These are phyloP conservation scores for Silurus glanis DNA, from an alignment of 2,113 vertebrate species.

Conservation along the genomic window DNA sequence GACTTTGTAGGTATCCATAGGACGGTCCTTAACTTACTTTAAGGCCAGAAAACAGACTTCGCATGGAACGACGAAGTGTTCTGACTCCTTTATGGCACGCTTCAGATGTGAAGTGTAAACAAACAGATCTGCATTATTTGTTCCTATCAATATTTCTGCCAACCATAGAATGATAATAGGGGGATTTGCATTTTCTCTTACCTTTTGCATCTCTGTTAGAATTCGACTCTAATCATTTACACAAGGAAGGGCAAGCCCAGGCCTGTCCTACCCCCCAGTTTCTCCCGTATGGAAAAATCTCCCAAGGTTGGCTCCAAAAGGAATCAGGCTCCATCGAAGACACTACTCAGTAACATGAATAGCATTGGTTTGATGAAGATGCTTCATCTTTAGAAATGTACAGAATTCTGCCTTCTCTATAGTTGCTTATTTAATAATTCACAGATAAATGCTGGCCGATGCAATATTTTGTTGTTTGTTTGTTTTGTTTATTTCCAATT, in stretches of 20 bases:
- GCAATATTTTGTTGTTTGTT: too few species aligned
- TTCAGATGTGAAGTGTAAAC: not conserved
- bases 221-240: constrained; percentile 49
- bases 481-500: not conserved
- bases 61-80: not conserved
- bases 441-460: not conserved
- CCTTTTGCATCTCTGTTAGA: constrained; percentile 39
- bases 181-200: constrained; percentile 36
- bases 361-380: not conserved
- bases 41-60: not conserved
- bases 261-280: not conserved
- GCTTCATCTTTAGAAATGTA: not conserved
- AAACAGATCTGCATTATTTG: not conserved
- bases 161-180: constrained; percentile 41
- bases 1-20: not conserved
- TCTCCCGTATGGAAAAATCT: constrained; percentile 19
- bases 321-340: constrained; percentile 28
- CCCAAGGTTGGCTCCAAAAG: constrained; percentile 17
- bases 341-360: constrained; percentile 12
- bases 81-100: not conserved
- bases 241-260: constrained; percentile 27
- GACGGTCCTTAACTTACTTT: not conserved
- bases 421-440: not conserved
- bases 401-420: not conserved
- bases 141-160: constrained; percentile 2